These are phyloP conservation scores for Toxotes chatareus DNA, from an alignment of 2,113 vertebrate genomes.

Conservation along the genomic window DNA sequence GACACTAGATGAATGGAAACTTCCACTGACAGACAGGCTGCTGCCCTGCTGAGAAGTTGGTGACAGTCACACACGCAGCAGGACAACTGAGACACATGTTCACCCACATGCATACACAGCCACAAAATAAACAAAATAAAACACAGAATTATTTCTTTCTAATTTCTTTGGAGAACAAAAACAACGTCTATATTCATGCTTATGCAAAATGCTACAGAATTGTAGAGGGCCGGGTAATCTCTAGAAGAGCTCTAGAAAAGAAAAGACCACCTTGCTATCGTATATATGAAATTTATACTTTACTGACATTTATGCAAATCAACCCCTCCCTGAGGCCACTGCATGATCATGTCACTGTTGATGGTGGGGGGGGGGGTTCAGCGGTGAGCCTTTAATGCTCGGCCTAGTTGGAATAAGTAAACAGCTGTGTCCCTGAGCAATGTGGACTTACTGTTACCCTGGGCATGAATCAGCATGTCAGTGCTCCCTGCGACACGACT, in stretches of 20 bases:
- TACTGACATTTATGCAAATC: conserved; percentile 20
- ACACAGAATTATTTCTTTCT: background rate
- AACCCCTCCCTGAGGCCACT: conserved; percentile 21
- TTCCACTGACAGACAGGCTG: background rate
- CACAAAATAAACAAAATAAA: background rate
- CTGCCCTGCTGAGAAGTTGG: background rate
- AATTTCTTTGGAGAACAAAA: background rate
- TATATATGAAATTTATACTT: background rate
- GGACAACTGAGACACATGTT: conserved; percentile 18
- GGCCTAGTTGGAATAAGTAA: background rate
- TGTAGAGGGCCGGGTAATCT: conserved; percentile 18
- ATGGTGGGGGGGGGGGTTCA: background rate
- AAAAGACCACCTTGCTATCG: background rate
- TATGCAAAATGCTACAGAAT: background rate
- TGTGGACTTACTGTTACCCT: background rate
- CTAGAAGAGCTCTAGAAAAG: background rate
- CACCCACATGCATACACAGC: background rate
- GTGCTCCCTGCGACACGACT: background rate
- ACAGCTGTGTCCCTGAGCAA: conserved; percentile 23
- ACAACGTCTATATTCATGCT: background rate
- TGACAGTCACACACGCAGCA: background rate
- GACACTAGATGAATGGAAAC: background rate
- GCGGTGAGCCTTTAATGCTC: conserved; percentile 17
- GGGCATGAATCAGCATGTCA: conserved; percentile 14
- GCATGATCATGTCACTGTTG: conserved; percentile 5